phyloP scores from a whole-genome alignment of 2,888 invertebrate genomes.

The Oligia strigilis region DNA sequence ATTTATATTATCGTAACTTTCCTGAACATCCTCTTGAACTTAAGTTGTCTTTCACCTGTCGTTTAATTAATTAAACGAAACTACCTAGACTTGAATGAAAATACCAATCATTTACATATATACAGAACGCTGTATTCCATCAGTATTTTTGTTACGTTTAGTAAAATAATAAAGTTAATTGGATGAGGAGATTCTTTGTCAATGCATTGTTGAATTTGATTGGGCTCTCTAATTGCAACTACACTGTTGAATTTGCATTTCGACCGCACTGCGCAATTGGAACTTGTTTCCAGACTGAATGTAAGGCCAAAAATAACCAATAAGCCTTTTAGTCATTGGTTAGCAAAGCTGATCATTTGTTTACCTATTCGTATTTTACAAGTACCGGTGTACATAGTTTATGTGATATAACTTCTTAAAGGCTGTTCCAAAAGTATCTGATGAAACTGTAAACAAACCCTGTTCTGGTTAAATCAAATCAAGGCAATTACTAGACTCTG shows the following conservation, averaged over 20 bases:
- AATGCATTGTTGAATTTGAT: conserved; percentile 65
- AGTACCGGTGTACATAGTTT: background rate
- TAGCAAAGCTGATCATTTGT: background rate
- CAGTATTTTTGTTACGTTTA: conserved; percentile 4
- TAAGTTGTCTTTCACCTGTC: background rate
- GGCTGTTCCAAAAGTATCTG: background rate
- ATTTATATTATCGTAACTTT: background rate
- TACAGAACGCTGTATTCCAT: background rate
- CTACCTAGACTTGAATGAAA: background rate
- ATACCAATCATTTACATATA: background rate
- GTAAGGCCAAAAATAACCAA: conserved; percentile 16
- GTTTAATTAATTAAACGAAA: too few species aligned
- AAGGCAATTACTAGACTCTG: too few species aligned
- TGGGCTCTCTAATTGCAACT: conserved; percentile 64
- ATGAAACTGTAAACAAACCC: background rate
- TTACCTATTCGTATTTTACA: background rate
- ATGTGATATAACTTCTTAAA: background rate
- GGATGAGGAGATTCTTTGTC: conserved; percentile 51
- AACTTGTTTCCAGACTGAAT: conserved; percentile 26
- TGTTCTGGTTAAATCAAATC: background rate
- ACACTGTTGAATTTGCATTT: conserved; percentile 64
- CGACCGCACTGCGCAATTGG: conserved; percentile 66
- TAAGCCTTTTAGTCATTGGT: background rate
- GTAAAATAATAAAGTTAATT: conserved; percentile 55
- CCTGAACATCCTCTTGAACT: background rate